A percentile compares a stretch with the other conserved stretches of the same genome.
Conservation (phyloP, 1,140 invertebrate species). For the Zaprionus inermis region DNA sequence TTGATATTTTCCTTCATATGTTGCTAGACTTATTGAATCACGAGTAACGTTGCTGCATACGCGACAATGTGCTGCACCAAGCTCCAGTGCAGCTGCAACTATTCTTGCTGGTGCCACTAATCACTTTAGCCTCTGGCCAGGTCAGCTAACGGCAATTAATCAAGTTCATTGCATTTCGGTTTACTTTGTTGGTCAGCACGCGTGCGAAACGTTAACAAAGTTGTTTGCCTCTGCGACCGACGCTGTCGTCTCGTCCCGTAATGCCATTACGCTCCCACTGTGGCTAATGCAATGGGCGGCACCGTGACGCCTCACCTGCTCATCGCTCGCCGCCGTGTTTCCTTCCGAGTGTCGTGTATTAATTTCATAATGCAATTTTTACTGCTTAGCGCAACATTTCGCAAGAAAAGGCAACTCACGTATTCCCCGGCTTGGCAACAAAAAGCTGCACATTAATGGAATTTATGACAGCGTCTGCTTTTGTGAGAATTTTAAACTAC, state of each 20-base stretch:
- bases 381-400: constrained; percentile 53
- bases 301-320: constrained; percentile 22
- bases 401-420: not conserved
- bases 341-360: constrained; percentile 43
- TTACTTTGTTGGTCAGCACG: constrained; percentile 51
- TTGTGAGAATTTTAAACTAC: not conserved
- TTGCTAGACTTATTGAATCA: too few relatives aligned
- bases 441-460: constrained; percentile 40
- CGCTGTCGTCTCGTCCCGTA: constrained; percentile 45
- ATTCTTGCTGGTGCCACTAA: constrained; percentile 1
- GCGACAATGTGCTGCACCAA: not conserved
- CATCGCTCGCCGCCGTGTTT: not conserved
- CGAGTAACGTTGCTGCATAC: not conserved
- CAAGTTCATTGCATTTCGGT: constrained; percentile 52
- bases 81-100: not conserved
- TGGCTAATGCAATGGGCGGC: constrained; percentile 50
- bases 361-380: constrained; percentile 63
- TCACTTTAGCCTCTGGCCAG: constrained; percentile 11
- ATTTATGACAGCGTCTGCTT: constrained; percentile 27
- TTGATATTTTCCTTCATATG: too few relatives aligned
- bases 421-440: not conserved
- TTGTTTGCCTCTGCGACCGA: constrained; percentile 41
- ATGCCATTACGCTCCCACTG: constrained; percentile 52
- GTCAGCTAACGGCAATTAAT: constrained; percentile 48
- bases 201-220: constrained; percentile 56